A percentile compares a stretch with the other conserved stretches of the same genome.
phyloP scores from a whole-genome alignment of 2,888 invertebrate species.

The Rotaria sp. region DNA sequence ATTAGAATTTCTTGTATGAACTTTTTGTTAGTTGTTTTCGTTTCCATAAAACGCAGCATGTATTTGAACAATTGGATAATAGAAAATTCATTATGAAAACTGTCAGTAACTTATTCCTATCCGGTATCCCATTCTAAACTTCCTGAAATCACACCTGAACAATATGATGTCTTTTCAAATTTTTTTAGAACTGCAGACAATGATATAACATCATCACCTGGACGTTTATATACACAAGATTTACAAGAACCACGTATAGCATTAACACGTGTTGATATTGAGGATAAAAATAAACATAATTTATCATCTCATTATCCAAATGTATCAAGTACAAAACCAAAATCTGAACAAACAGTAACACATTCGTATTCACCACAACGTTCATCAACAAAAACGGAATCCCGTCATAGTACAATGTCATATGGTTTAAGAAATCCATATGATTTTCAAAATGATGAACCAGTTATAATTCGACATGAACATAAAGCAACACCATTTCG shows the following conservation, averaged over 20 bases:
- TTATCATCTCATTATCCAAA: not conserved
- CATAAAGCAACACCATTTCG: conserved; percentile 9
- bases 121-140: no score
- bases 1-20: no score
- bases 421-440: conserved; percentile 25
- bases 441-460: conserved; percentile 24
- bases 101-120: no score
- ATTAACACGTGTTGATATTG: not conserved
- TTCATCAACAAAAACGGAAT: not conserved
- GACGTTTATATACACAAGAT: not conserved
- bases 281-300: not conserved
- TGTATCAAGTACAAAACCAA: not conserved
- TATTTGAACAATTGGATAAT: no score
- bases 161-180: no score
- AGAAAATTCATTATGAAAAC: no score
- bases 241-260: not conserved
- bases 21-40: no score
- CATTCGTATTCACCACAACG: not conserved
- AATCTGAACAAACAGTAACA: not conserved
- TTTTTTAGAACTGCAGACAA: not conserved
- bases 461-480: not conserved
- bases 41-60: no score
- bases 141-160: no score
- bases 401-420: not conserved
- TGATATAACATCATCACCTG: not conserved